Conservation (phyloP, 2,113 vertebrate species). For the Nettapus auritus region DNA sequence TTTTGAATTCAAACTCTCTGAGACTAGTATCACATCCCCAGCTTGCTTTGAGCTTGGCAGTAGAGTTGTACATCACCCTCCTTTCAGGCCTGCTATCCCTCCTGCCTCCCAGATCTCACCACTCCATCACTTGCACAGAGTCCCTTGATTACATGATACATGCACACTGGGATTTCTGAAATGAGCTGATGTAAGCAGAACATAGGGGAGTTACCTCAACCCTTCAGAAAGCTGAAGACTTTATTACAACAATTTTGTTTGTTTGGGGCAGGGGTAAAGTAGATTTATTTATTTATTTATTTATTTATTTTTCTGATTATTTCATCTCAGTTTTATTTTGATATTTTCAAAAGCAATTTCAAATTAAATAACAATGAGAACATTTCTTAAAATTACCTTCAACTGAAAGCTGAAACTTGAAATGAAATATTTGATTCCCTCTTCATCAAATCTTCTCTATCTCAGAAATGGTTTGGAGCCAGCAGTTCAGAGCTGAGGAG, state of each 20-base stretch:
- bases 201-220: background rate
- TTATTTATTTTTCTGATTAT: background rate
- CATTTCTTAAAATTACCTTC: background rate
- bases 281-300: too few species aligned
- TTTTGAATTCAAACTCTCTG: background rate
- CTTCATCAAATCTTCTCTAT: background rate
- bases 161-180: background rate
- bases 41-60: rapidly evolving
- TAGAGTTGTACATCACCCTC: background rate
- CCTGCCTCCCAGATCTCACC: background rate
- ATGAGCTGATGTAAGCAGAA: background rate
- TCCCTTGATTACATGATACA: rapidly evolving
- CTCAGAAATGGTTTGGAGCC: background rate
- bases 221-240: background rate
- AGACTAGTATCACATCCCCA: background rate
- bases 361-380: background rate
- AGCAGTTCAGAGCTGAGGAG: background rate
- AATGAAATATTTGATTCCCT: background rate
- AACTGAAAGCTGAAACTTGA: background rate
- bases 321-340: background rate
- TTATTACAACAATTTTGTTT: background rate
- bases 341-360: background rate
- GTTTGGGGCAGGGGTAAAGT: background rate
- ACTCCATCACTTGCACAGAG: background rate
- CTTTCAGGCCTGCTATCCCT: background rate